A percentile compares a stretch with the other conserved stretches of the same genome.
Evolutionary conservation across 1,140 invertebrate species (phyloP).

Genomic region (Aphelinus atriplicis): DNA sequence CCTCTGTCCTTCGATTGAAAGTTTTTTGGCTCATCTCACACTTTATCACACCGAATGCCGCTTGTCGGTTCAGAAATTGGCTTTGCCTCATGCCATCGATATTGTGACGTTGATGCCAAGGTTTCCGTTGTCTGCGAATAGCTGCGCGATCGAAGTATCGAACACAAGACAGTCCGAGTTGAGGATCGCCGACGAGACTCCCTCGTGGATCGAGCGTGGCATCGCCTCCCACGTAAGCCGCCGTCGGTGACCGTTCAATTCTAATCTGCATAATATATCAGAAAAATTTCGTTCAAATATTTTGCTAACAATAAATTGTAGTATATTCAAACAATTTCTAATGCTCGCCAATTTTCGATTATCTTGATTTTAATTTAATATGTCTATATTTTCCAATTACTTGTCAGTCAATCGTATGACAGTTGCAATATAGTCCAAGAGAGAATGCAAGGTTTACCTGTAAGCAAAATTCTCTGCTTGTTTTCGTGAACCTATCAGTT

Average conservation of each 20-base stretch:
- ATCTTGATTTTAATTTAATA: no score
- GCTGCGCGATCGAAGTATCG: conserved; percentile 96
- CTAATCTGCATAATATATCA: conserved; percentile 72
- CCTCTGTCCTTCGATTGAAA: background rate
- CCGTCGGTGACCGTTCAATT: conserved; percentile 93
- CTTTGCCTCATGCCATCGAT: conserved; percentile 78
- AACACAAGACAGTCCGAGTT: conserved; percentile 99
- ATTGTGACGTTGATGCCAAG: conserved; percentile 99
- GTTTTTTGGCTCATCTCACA: background rate
- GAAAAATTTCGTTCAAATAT: no score
- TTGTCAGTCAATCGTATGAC: no score
- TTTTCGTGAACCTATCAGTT: conserved; percentile 97
- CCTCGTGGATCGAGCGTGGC: conserved; percentile 98
- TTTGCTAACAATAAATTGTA: no score
- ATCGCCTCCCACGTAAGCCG: conserved; percentile 99
- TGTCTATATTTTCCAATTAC: no score
- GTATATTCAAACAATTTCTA: no score
- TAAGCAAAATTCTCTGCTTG: conserved; percentile 99
- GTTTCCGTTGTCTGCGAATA: conserved; percentile 99
- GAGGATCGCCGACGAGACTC: conserved; percentile 96
- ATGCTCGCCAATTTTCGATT: no score
- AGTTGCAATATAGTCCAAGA: no score
- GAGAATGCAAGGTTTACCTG: conserved; percentile 68
- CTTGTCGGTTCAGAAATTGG: conserved; percentile 33
- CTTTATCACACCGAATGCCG: conserved; percentile 15